phyloP scores from a whole-genome alignment of 2,797 vertebrate species.

The Pygocentrus nattereri region DNA sequence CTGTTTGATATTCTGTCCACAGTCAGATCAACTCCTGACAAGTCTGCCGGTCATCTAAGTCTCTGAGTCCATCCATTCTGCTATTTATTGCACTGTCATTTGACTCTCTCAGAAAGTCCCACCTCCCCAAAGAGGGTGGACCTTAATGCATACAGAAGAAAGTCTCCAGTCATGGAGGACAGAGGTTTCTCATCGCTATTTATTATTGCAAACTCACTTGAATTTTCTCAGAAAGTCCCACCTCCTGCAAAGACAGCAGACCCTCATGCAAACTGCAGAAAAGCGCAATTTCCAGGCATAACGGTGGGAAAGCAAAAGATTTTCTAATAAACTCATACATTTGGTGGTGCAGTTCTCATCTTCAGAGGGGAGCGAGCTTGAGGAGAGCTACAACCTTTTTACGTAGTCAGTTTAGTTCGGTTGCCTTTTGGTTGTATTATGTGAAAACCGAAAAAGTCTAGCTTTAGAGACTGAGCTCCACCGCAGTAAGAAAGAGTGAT shows the following conservation, averaged over 20 bases:
- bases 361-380: no score
- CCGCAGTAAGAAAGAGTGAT: background rate
- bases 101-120: background rate
- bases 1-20: no score
- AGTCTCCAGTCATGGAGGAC: background rate
- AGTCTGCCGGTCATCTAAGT: no score
- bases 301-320: no score
- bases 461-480: background rate
- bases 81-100: background rate
- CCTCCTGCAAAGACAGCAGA: background rate
- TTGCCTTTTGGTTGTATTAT: no score
- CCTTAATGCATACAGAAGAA: background rate
- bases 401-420: accelerated
- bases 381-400: no score
- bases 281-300: no score
- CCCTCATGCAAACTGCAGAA: no score
- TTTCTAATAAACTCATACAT: no score
- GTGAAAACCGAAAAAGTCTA: no score
- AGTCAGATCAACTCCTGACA: background rate
- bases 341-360: no score
- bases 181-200: background rate
- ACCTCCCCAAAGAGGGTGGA: background rate
- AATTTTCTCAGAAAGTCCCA: background rate
- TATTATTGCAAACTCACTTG: background rate
- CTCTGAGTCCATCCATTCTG: background rate